Evolutionary conservation across 2,113 vertebrate species (phyloP), one percentile per base, ranked within the genome.

Genomic region (Holacanthus passer): DNA sequence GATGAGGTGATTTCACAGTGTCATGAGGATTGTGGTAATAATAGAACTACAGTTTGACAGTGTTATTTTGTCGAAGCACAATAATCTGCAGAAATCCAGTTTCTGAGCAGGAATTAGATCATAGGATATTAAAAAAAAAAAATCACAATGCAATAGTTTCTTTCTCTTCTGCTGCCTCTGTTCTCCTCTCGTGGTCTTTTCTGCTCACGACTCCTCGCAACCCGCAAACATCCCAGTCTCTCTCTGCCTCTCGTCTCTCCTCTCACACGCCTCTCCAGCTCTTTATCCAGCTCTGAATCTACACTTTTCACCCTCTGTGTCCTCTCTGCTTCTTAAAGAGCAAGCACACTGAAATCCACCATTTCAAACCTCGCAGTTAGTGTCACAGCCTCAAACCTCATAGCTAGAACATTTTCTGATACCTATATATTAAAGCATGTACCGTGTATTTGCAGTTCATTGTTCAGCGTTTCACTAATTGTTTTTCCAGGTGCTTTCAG

Each of bases 311-410:
- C 52, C 60, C 53, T 43, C 39, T 16, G 39, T 48, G n/a, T 71
- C 53, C 70, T 59, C 39, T 77, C 56, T 17, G 19, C 58, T n/a
- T 55, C 52, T 73, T 73, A 48, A 84, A 78, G 58, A 53, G 41
- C 41, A 64, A 43, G 3, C 35, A 10, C 17, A 27, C 48, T 22
- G 6, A 66, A 43, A 75, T 71, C 65, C 50, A 48, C 43, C 43
- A 31, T 76, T 67, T 41, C 14, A 73, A 65, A 19, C 8, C 3
- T 1, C 20, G 66, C 35, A 66, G 19, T 8, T 24, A n/a, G 29
- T 56, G 58, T 63, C n/a, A 31, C 47, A 3, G 11, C 48, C 10
- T 68, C 37, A 37, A 24, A 37, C 14, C 6, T 20, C 5, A 43
- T 14, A 47, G 75, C n/a, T 45, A 19, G 8, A n/a, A n/a, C n/a